Evolutionary conservation across 2,113 vertebrate species (phyloP).

Genomic region (Rallus limicola): DNA sequence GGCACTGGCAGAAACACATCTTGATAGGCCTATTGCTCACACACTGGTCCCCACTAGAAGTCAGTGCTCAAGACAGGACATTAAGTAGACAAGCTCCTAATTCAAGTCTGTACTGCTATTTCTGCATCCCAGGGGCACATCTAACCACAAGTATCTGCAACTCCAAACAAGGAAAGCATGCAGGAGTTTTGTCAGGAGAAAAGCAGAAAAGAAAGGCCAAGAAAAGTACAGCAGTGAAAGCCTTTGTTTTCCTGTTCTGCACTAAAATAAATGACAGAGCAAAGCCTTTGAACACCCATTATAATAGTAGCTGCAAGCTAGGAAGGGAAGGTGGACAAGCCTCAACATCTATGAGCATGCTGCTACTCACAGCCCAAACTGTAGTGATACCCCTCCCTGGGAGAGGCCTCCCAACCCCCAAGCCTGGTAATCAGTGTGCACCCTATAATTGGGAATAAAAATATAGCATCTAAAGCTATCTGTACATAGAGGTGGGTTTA

Average conservation of each 20-base stretch:
- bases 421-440: not conserved
- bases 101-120: not conserved
- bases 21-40: not conserved
- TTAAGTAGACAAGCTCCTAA: not conserved
- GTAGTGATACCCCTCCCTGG: not conserved
- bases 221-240: not conserved
- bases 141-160: not conserved
- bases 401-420: constrained; percentile 21
- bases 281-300: not conserved
- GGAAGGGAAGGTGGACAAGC: not conserved
- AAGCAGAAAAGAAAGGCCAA: not conserved
- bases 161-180: not conserved
- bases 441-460: constrained; percentile 20
- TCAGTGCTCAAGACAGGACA: not conserved
- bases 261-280: not conserved
- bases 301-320: not conserved
- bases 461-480: not conserved
- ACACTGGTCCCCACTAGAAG: not conserved
- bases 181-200: not conserved
- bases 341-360: rapidly evolving
- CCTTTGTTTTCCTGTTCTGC: not conserved
- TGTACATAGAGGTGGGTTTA: not conserved
- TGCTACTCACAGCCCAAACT: not conserved
- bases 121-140: not conserved
- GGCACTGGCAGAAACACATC: not conserved